A percentile compares a stretch with the other conserved stretches of the same genome.
Evolutionary conservation across 2,888 invertebrate species (phyloP).

Genomic region (Tetragonula carbonaria): DNA sequence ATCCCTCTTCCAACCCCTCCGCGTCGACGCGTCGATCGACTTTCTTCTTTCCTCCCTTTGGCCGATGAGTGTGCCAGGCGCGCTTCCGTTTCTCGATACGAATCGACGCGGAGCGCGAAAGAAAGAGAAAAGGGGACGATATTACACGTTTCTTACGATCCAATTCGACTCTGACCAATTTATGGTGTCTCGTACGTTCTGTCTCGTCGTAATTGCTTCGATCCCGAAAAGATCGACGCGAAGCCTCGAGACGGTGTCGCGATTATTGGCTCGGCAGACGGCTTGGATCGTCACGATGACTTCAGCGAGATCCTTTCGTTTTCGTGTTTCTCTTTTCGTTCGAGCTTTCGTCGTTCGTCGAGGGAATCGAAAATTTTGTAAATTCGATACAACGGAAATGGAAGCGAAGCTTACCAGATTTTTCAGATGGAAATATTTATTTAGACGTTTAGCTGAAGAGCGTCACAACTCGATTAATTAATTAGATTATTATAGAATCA

Average conservation of each 20-base stretch:
- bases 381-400: too few species aligned
- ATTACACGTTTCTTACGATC: slow-evolving; percentile 64
- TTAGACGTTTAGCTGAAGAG: too few species aligned
- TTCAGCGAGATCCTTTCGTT: too few species aligned
- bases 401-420: too few species aligned
- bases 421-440: too few species aligned
- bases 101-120: slow-evolving; percentile 34
- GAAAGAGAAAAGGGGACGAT: slow-evolving; percentile 36
- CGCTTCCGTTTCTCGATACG: slow-evolving; percentile 23
- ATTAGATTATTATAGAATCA: too few species aligned
- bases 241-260: background rate
- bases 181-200: slow-evolving; percentile 65
- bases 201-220: slow-evolving; percentile 61
- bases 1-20: background rate
- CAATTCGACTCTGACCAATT: slow-evolving; percentile 65
- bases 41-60: slow-evolving; percentile 3
- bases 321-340: too few species aligned
- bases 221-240: slow-evolving; percentile 49
- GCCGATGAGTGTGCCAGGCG: background rate
- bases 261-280: background rate
- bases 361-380: too few species aligned
- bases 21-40: slow-evolving; percentile 45
- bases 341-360: too few species aligned
- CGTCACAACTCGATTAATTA: too few species aligned
- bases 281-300: too few species aligned